A percentile compares a stretch with the other conserved stretches of the same genome.
Conservation (phyloP, 2,113 vertebrate genomes). For the Dipodomys ordii region DNA sequence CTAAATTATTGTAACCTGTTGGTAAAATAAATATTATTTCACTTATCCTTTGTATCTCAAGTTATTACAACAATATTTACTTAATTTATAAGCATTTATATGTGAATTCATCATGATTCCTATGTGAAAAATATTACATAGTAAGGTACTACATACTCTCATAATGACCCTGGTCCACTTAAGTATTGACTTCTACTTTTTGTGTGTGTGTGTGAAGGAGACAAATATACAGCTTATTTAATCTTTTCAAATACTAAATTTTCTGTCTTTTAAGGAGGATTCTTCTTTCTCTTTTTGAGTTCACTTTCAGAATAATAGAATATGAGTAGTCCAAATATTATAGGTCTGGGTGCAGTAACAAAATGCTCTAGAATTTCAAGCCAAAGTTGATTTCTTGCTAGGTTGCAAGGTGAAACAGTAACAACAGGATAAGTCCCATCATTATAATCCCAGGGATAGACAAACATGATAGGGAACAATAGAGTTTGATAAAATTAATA, state of each 20-base stretch:
- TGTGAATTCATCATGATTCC: background rate
- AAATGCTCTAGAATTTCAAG: background rate
- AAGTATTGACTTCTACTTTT: background rate
- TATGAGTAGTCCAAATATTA: background rate
- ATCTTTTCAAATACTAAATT: background rate
- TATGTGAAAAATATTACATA: background rate
- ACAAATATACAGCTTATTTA: background rate
- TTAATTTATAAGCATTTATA: background rate
- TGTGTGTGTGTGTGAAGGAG: fast-evolving
- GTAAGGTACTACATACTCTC: background rate
- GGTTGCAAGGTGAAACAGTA: background rate
- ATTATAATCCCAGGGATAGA: background rate
- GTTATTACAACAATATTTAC: background rate
- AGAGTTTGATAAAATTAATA: background rate
- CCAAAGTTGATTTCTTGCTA: background rate
- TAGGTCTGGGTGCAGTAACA: background rate
- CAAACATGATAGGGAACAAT: background rate
- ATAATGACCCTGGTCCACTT: background rate
- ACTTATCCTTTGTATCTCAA: background rate
- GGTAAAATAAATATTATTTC: background rate
- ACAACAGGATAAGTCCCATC: background rate
- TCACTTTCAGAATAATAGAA: background rate
- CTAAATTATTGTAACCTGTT: background rate
- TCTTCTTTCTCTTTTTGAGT: background rate
- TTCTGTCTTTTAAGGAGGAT: background rate